phyloP scores from a whole-genome alignment of 37 sponge, comb jelly and placozoan genomes.

The Crambe crambe region DNA sequence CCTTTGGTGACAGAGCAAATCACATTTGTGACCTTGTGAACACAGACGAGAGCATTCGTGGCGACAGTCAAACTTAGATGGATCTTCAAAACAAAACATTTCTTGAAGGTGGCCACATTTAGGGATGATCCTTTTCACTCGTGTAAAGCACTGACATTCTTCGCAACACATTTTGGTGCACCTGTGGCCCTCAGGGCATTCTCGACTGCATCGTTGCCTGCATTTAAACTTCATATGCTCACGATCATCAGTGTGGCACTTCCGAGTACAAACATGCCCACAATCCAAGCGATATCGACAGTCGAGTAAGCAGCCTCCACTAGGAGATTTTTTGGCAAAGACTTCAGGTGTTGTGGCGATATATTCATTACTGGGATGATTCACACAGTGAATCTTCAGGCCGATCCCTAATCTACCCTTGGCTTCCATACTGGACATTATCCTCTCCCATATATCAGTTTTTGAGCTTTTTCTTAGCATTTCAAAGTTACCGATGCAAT shows the following conservation, averaged over 20 bases:
- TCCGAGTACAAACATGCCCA: slow-evolving; percentile 66
- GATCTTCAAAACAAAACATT: slow-evolving; percentile 50
- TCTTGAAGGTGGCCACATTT: slow-evolving; percentile 46
- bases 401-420: slow-evolving; percentile 32
- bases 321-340: slow-evolving; percentile 52
- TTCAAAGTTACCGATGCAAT: slow-evolving; percentile 88
- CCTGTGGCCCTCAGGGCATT: slow-evolving; percentile 37
- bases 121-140: slow-evolving; percentile 37
- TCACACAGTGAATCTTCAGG: slow-evolving; percentile 72
- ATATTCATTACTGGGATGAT: slow-evolving; percentile 61
- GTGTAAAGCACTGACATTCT: slow-evolving; percentile 24
- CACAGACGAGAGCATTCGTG: slow-evolving; percentile 40
- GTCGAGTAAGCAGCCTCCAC: slow-evolving; percentile 71
- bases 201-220: slow-evolving; percentile 40
- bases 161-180: slow-evolving; percentile 32
- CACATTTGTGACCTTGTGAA: slow-evolving; percentile 41
- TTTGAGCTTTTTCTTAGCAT: slow-evolving; percentile 47
- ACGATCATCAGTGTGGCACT: slow-evolving; percentile 64
- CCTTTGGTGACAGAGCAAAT: slow-evolving; percentile 1
- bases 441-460: slow-evolving; percentile 67
- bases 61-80: slow-evolving; percentile 19
- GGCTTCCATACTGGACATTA: slow-evolving; percentile 53
- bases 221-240: slow-evolving; percentile 72
- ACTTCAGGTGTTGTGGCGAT: slow-evolving; percentile 33
- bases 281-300: slow-evolving; percentile 68